Evolutionary conservation across 1,140 invertebrate species (phyloP).

Genomic region (Scylla paramamosain): DNA sequence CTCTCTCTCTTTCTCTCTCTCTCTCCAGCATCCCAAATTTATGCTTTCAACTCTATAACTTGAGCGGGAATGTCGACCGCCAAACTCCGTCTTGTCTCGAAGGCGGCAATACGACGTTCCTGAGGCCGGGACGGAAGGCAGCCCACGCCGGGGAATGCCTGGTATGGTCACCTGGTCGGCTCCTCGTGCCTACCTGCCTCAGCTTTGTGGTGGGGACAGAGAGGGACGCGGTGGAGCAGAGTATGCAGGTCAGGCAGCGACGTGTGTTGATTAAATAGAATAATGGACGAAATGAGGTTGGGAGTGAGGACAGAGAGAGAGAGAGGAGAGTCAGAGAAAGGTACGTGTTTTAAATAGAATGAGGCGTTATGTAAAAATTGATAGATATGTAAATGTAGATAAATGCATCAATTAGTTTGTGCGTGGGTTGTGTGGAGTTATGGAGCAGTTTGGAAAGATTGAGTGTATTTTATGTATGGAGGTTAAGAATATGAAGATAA

Average conservation of each 20-base stretch:
- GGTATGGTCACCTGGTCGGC: background rate
- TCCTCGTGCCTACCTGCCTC: background rate
- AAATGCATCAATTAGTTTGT: too few relatives aligned
- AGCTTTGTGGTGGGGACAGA: background rate
- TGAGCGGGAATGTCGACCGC: background rate
- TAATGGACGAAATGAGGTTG: too few relatives aligned
- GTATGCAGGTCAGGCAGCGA: background rate
- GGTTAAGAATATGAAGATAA: too few relatives aligned
- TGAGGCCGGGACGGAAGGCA: background rate
- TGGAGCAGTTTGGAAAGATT: too few relatives aligned
- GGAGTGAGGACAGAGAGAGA: too few relatives aligned
- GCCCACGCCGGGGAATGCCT: background rate
- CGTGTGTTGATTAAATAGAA: too few relatives aligned
- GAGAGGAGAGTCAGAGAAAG: too few relatives aligned
- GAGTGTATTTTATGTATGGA: too few relatives aligned
- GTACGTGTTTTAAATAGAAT: too few relatives aligned
- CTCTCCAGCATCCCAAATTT: background rate
- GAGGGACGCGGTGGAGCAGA: background rate
- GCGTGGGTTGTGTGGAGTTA: too few relatives aligned
- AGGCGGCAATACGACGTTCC: background rate
- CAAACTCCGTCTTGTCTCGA: background rate
- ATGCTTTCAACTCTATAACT: constrained; percentile 2
- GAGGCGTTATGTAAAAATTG: too few relatives aligned
- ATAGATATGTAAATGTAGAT: too few relatives aligned
- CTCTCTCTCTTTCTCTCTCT: constrained; percentile 9